Evolutionary conservation across 2,888 invertebrate genomes (phyloP).

Genomic region (Candidula unifasciata): DNA sequence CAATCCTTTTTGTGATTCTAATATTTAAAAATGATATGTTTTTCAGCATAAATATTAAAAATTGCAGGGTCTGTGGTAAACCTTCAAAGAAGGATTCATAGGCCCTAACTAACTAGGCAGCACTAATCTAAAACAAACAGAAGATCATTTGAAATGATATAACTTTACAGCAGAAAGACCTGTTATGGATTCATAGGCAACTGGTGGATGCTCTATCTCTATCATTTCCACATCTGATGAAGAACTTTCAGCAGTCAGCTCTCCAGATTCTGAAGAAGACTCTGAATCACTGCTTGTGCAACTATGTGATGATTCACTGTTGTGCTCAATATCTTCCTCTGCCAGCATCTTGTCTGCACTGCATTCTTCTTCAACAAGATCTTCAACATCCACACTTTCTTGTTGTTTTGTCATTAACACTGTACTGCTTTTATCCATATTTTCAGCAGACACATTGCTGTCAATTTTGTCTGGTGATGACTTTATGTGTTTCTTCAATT

Average conservation of each 20-base stretch:
- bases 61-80: too few species aligned
- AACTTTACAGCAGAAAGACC: slow-evolving; percentile 11
- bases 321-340: slow-evolving; percentile 6
- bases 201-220: slow-evolving; percentile 18
- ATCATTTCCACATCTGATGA: slow-evolving; percentile 40
- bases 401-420: slow-evolving; percentile 34
- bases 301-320: slow-evolving; percentile 50
- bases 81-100: too few species aligned
- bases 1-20: too few species aligned
- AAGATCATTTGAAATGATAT: neutral
- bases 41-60: too few species aligned
- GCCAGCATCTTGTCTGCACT: slow-evolving; percentile 1
- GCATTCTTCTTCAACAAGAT: neutral
- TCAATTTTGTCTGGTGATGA: slow-evolving; percentile 11
- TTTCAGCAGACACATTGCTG: slow-evolving; percentile 20
- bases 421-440: slow-evolving; percentile 18
- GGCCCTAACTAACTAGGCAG: neutral
- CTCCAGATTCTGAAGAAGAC: slow-evolving; percentile 60
- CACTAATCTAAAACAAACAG: neutral
- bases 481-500: slow-evolving; percentile 29
- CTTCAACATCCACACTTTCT: neutral
- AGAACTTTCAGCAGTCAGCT: slow-evolving; percentile 50
- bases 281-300: slow-evolving; percentile 54
- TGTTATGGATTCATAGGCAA: neutral
- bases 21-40: too few species aligned